A percentile compares a stretch with the other conserved stretches of the same genome.
Evolutionary conservation across 2,888 invertebrate species (phyloP).

Genomic region (Cylindroiulus punctatus): DNA sequence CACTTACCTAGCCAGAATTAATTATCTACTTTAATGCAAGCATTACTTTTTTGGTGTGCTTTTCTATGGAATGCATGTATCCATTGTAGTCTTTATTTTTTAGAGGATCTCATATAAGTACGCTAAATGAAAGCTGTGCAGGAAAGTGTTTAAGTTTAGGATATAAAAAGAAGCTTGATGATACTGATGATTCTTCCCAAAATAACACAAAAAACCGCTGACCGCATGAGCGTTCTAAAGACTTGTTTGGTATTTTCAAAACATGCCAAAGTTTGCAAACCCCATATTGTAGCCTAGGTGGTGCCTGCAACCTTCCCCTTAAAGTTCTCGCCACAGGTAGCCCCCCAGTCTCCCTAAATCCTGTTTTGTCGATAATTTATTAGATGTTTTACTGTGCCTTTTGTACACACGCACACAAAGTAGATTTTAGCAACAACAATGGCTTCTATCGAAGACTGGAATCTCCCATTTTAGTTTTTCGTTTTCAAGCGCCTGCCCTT

Average conservation of each 20-base stretch:
- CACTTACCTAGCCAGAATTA: not conserved
- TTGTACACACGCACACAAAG: conserved; percentile 43
- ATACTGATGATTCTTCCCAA: not conserved
- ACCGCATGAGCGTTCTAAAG: not conserved
- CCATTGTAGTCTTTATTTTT: not conserved
- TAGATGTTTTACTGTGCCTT: conserved; percentile 37
- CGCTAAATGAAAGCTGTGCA: not conserved
- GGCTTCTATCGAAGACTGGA: conserved; percentile 21
- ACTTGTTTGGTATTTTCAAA: not conserved
- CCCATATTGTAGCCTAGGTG: not conserved
- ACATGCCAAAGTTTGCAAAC: not conserved
- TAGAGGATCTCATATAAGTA: no score
- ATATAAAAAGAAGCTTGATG: not conserved
- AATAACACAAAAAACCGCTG: not conserved
- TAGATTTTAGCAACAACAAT: conserved; percentile 43
- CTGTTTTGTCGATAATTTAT: conserved; percentile 47
- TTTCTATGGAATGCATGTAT: not conserved
- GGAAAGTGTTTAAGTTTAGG: not conserved
- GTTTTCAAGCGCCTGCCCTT: conserved; percentile 29
- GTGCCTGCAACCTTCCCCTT: not conserved
- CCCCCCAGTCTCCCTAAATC: conserved; percentile 37
- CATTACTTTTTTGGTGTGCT: not conserved
- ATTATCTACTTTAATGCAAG: not conserved
- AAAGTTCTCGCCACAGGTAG: not conserved
- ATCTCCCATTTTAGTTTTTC: conserved; percentile 1